Conservation (phyloP, 2,888 invertebrate genomes). For the Lithosia quadra region DNA sequence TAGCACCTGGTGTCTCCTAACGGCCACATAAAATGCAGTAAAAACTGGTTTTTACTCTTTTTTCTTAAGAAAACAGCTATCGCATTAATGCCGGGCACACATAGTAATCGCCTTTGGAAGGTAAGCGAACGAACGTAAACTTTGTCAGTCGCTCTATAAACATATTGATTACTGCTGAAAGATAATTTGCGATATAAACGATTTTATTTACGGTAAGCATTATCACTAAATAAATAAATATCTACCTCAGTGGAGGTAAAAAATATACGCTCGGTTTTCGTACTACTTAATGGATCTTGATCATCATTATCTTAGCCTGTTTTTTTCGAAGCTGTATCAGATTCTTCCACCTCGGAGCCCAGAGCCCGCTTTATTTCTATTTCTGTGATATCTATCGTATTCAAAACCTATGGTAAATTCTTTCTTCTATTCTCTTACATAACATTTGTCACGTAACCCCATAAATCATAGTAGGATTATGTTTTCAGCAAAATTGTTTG, state of each 20-base stretch:
- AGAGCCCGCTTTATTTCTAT: not conserved
- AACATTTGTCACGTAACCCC: not conserved
- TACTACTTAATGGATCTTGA: too few species aligned
- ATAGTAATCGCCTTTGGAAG: not conserved
- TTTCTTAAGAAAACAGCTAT: not conserved
- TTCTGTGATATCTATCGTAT: not conserved
- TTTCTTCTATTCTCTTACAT: not conserved
- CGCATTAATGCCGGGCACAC: not conserved
- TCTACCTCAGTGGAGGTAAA: not conserved
- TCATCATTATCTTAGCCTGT: too few species aligned
- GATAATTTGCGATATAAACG: not conserved
- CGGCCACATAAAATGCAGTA: constrained; percentile 32
- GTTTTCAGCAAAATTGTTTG: not conserved
- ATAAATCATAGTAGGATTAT: not conserved
- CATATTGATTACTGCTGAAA: not conserved
- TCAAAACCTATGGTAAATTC: not conserved
- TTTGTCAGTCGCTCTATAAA: not conserved
- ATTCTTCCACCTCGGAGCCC: not conserved
- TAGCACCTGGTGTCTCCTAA: constrained; percentile 33
- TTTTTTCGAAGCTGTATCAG: too few species aligned
- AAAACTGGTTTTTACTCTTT: constrained; percentile 30
- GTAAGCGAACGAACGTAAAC: not conserved
- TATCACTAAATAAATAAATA: too few species aligned
- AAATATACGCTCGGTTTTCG: not conserved
- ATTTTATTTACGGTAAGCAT: too few species aligned